Base-by-base conservation (phyloP, 2,888 invertebrate species). In the Drosophila mayaguana region DNA sequence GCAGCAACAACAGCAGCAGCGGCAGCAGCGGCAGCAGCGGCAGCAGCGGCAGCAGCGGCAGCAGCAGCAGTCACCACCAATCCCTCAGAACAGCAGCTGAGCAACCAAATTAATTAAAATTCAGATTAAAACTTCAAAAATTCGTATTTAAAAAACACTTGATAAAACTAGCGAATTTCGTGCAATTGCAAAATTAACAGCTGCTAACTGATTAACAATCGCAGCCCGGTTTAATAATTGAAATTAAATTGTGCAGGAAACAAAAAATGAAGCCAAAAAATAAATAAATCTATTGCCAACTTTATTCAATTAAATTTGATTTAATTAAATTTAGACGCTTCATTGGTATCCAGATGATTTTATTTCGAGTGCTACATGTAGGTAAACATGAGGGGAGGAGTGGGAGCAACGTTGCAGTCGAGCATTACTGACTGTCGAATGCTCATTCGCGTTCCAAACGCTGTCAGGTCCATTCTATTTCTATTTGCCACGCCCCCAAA, bases 271-370 rank as follows among this genome's bases (percentile, higher is more conserved):
- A 20, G 7, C 3, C 0, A 40, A 38, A 2, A 20, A 14, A 14
- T 14, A 7, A 9, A 18, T 12, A 1, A 3, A 16, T 46, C 1
- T n/a, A 16, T 25, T 3, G 43, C 3, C 32, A n/a, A 61, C 40
- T 70, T 55, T 32, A 18, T 71, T 70, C 56, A 63, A 71, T 70
- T 70, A 45, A 71, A 70, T 63, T 71, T 56, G 28, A 53, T 71
- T 56, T 71, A 42, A 71, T 71, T 70, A 42, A 63, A 71, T 57
- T 71, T 70, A 68, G 22, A 59, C 43, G 59, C 67, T 32, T 66
- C 51, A 67, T 38, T 43, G 25, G 12, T 38, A 43, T 38, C 22
- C 43, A 51, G 32, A 36, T 38, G 51, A 50, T 59, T 67, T 67
- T 20, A 45, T 66, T 67, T 50, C 51, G 20, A 51, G 28, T 43